A percentile compares a stretch with the other conserved stretches of the same genome.
These are phyloP conservation scores for Beroe ovata DNA, from an alignment of 37 sponge, comb jelly and placozoan genomes.

Conservation along the genomic window DNA sequence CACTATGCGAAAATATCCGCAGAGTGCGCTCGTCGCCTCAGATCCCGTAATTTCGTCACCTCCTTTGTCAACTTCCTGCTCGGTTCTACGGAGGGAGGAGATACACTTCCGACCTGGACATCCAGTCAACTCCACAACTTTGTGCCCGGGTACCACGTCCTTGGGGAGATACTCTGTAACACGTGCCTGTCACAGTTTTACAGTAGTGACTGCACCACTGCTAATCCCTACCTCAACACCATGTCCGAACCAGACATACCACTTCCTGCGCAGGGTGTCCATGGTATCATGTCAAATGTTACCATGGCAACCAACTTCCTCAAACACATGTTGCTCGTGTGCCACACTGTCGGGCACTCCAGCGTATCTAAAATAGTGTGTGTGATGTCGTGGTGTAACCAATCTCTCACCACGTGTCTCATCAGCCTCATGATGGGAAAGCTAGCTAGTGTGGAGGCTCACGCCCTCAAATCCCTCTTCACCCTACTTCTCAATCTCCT, in stretches of 20 bases:
- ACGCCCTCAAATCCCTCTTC: constrained; percentile 50
- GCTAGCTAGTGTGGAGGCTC: constrained; percentile 29
- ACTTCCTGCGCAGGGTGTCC: constrained; percentile 6
- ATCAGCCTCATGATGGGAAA: background rate
- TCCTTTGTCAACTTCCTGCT: constrained; percentile 23
- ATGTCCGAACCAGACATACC: constrained; percentile 11
- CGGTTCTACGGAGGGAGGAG: background rate
- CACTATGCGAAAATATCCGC: constrained; percentile 20
- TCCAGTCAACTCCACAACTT: constrained; percentile 61
- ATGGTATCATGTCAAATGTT: background rate
- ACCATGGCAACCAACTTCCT: constrained; percentile 11
- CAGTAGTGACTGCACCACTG: background rate
- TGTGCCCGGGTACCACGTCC: background rate
- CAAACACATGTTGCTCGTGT: constrained; percentile 17
- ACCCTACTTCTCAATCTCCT: constrained; percentile 52
- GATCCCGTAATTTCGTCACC: constrained; percentile 8
- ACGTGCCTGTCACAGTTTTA: constrained; percentile 21
- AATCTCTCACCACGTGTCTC: background rate
- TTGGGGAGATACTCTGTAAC: constrained; percentile 4
- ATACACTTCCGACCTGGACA: background rate
- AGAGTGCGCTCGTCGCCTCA: background rate
- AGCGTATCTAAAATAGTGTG: constrained; percentile 19
- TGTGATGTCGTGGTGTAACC: constrained; percentile 56
- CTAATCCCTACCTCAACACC: constrained; percentile 1
- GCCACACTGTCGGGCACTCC: constrained; percentile 33